Evolutionary conservation across 2,888 invertebrate genomes (phyloP).

Genomic region (Daptonema setosum): DNA sequence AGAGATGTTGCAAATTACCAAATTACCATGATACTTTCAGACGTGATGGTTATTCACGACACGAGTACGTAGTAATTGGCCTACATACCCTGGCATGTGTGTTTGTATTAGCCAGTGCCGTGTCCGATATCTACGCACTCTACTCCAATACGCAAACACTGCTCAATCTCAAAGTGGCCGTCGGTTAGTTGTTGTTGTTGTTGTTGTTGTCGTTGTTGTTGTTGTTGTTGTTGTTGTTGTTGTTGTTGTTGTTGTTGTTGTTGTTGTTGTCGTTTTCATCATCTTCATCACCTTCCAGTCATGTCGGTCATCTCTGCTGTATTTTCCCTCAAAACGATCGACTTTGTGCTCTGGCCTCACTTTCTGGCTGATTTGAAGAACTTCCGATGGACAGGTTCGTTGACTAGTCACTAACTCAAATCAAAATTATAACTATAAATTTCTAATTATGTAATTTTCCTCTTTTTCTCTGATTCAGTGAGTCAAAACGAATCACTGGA

Average conservation of each 20-base stretch:
- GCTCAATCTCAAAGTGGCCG: slow-evolving; percentile 20
- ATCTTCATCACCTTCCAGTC: slow-evolving; percentile 10
- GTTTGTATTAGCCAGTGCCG: background rate
- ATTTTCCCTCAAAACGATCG: slow-evolving; percentile 23
- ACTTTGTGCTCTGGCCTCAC: slow-evolving; percentile 21
- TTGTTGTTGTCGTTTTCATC: background rate
- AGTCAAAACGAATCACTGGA: no score
- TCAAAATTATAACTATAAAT: no score
- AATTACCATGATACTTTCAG: no score
- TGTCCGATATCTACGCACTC: slow-evolving; percentile 18
- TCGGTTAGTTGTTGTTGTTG: background rate
- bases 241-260: background rate
- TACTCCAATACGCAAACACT: slow-evolving; percentile 14
- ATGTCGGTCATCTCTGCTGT: slow-evolving; percentile 23
- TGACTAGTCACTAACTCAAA: no score
- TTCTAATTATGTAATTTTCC: no score
- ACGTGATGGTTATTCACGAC: no score
- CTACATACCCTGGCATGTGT: background rate
- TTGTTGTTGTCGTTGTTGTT: background rate
- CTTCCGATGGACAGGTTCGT: background rate
- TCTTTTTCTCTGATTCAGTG: no score
- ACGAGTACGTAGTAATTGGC: background rate
- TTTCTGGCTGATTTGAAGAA: slow-evolving; percentile 21
- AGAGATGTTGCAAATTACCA: no score
- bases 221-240: background rate